Evolutionary conservation across 2,113 vertebrate species (phyloP).

Genomic region (Tenrec ecaudatus): DNA sequence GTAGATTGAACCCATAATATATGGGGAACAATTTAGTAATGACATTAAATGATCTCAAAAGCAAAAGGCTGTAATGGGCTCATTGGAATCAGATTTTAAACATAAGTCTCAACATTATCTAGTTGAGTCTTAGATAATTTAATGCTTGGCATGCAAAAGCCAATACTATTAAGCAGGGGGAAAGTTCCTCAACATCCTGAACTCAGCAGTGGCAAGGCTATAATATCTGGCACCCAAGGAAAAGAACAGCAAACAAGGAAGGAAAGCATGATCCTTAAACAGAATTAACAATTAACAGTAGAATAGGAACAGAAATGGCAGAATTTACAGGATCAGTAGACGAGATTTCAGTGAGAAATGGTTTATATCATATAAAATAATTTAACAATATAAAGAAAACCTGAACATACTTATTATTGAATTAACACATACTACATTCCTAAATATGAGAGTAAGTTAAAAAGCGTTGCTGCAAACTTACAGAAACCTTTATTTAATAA

Average conservation of each 20-base stretch:
- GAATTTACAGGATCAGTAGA: not conserved
- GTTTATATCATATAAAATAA: not conserved
- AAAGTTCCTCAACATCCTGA: not conserved
- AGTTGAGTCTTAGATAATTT: not conserved
- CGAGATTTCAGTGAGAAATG: not conserved
- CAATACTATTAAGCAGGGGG: not conserved
- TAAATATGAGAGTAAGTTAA: not conserved
- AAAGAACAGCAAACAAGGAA: not conserved
- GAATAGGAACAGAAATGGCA: not conserved
- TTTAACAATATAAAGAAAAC: not conserved
- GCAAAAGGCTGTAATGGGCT: not conserved
- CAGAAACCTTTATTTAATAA: too few species aligned
- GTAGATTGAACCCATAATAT: not conserved
- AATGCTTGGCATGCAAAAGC: slow-evolving; percentile 1
- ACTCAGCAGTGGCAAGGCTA: not conserved
- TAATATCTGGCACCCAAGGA: not conserved
- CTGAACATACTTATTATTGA: not conserved
- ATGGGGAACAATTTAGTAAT: not conserved
- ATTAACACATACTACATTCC: not conserved
- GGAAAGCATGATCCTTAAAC: not conserved
- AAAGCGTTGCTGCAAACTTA: too few species aligned
- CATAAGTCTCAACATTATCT: not conserved
- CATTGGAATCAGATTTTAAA: not conserved
- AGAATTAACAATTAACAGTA: not conserved
- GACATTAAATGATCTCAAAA: not conserved